Base-by-base conservation (phyloP, 53 echinoderm and acorn worm genomes). In the Apostichopus leukothele region DNA sequence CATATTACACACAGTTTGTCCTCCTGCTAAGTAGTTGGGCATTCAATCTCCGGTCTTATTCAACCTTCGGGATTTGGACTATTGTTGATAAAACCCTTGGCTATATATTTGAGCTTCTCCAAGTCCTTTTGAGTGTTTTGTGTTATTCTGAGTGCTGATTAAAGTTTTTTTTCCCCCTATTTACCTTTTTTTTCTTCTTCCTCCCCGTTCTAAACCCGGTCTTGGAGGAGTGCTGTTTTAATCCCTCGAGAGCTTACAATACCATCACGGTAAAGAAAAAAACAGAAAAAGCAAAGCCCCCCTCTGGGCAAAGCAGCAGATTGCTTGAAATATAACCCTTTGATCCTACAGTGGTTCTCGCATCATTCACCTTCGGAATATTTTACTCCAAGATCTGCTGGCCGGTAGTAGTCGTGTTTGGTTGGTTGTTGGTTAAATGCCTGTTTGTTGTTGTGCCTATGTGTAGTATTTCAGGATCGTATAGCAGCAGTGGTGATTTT, bases 271-370 rank as follows among this genome's bases (percentile, higher is more conserved):
- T 7, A 57, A 57, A 57, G 10, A 57, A 57, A 71, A 39, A 1
- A 39, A 39, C 39, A 3, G 39, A 39, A 39, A 39, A 39, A 39
- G 39, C 39, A 39, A 39, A 39, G 39, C 71, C 71, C 18, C 71
- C 71, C 71, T 71, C 71, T 19, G 71, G 71, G 71, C n/a, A 57
- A 71, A 71, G 71, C 16, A 71, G 71, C 71, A 71, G 18, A 57
- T 57, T 57, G 57, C 8, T 0, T 57, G 57, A 57, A 57, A 71
- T 71, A 71, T 19, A 71, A 71, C 71, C 71, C 71, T 18, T 18
- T 71, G 71, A 71, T 71, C 71, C 71, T 71, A 18, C 71, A 5
- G 71, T 71, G 71, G 20, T 71, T 68, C 18, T 71, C n/a, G 18
- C 71, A 9, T 7, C 57, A 71, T 14, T 71, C n/a, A 19, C 71